Percentiles rank a stretch among this genome's conserved stretches.
These are phyloP conservation scores for Pterocles orientalis DNA, from an alignment of 2,113 vertebrate genomes.

Conservation along the genomic window DNA sequence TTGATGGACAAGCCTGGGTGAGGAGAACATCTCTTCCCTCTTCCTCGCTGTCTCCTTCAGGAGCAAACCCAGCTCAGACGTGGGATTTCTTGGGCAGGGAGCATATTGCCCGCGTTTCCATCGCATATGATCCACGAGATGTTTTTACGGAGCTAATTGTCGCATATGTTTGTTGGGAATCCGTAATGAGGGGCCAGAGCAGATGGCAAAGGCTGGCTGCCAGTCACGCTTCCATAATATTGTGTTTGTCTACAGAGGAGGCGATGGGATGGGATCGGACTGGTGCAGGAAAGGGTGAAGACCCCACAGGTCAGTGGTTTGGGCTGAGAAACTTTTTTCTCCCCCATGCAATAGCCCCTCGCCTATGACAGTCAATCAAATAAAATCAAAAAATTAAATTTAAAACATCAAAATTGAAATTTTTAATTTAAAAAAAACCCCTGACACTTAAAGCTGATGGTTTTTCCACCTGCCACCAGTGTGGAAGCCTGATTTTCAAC, in stretches of 20 bases:
- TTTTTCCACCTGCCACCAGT: rapidly evolving
- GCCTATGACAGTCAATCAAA: neutral
- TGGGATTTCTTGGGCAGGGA: slow-evolving; percentile 18
- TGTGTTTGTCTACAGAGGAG: neutral
- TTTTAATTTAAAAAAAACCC: no score
- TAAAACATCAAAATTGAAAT: no score
- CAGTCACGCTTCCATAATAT: neutral
- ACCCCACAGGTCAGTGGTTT: neutral
- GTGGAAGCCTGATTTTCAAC: neutral
- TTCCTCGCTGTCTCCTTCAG: neutral
- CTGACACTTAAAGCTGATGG: neutral
- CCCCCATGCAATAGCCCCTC: neutral
- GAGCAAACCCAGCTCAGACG: neutral
- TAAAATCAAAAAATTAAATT: neutral
- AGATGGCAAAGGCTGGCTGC: slow-evolving; percentile 65
- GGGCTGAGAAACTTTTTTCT: neutral
- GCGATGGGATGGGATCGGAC: neutral
- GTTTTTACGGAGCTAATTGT: slow-evolving; percentile 54
- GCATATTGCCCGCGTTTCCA: neutral
- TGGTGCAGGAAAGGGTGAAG: neutral
- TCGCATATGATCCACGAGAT: neutral
- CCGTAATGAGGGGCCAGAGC: slow-evolving; percentile 60
- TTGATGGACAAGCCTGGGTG: neutral
- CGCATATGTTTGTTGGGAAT: slow-evolving; percentile 60
- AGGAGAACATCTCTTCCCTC: neutral